Evolutionary conservation across 1,140 invertebrate species (phyloP).

Genomic region (Macrostomum lignano): DNA sequence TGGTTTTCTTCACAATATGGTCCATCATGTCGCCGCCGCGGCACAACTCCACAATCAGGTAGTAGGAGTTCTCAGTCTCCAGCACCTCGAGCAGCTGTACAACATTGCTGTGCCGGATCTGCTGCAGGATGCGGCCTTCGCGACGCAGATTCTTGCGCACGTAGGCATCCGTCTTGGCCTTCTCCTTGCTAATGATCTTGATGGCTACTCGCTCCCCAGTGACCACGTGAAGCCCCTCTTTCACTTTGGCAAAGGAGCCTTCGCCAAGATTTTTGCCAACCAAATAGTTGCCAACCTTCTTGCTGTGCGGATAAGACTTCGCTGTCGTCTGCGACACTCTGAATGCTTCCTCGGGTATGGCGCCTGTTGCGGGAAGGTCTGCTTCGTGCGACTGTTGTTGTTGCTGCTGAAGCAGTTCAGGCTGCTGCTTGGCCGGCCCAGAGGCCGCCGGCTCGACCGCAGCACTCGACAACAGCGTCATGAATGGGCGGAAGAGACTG

Average conservation of each 20-base stretch:
- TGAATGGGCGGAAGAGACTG: no score
- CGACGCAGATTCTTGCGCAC: conserved; percentile 21
- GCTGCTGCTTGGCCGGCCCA: no score
- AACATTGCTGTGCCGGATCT: conserved; percentile 19
- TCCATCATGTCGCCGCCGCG: conserved; percentile 22
- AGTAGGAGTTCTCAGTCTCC: conserved; percentile 27
- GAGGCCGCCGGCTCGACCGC: no score
- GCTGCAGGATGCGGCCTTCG: conserved; percentile 19
- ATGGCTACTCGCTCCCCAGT: conserved; percentile 26
- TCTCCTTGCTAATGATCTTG: conserved; percentile 24
- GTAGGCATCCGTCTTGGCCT: conserved; percentile 18
- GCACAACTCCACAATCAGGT: conserved; percentile 22
- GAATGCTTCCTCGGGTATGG: no score
- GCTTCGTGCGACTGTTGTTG: no score
- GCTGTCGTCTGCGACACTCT: no score
- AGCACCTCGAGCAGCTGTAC: conserved; percentile 20
- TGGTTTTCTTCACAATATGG: conserved; percentile 16
- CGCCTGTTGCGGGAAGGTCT: no score
- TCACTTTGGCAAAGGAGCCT: conserved; percentile 25
- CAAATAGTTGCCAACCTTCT: conserved; percentile 23
- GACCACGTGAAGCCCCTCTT: conserved; percentile 19
- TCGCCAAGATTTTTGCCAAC: conserved; percentile 20
- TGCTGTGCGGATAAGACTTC: no score
- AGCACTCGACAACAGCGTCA: no score
- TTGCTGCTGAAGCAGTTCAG: no score